Conservation (phyloP, 2,797 vertebrate species). For the Pseudochaenichthys georgianus region DNA sequence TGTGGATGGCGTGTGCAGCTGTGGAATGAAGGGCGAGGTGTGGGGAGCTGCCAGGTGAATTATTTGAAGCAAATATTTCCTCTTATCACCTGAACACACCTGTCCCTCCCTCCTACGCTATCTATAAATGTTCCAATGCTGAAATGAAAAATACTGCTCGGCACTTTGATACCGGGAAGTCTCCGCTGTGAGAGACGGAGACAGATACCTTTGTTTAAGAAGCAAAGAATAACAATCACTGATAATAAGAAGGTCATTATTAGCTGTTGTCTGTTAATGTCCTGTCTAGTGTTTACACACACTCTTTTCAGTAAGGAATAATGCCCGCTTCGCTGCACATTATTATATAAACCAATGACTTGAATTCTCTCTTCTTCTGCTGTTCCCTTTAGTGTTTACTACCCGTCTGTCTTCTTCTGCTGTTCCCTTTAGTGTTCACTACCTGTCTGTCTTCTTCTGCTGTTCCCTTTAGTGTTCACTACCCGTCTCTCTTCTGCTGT, state of each 20-base stretch:
- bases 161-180: neutral
- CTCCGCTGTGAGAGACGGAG: neutral
- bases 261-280: neutral
- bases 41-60: constrained; percentile 21
- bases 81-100: constrained; percentile 4
- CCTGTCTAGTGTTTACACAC: neutral
- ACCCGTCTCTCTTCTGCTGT: no score
- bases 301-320: no score
- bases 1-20: neutral
- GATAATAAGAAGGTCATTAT: neutral
- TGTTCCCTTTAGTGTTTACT: no score
- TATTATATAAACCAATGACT: no score
- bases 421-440: no score
- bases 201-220: neutral
- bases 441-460: no score
- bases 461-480: no score
- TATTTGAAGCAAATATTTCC: constrained; percentile 13
- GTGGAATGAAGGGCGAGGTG: constrained; percentile 63
- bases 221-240: neutral
- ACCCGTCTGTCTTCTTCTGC: no score
- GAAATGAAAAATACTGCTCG: neutral
- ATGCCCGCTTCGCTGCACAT: no score
- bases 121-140: neutral
- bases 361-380: no score
- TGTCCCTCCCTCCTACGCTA: neutral